phyloP scores from a whole-genome alignment of 1,140 invertebrate genomes.

The Pristionchus pacificus region DNA sequence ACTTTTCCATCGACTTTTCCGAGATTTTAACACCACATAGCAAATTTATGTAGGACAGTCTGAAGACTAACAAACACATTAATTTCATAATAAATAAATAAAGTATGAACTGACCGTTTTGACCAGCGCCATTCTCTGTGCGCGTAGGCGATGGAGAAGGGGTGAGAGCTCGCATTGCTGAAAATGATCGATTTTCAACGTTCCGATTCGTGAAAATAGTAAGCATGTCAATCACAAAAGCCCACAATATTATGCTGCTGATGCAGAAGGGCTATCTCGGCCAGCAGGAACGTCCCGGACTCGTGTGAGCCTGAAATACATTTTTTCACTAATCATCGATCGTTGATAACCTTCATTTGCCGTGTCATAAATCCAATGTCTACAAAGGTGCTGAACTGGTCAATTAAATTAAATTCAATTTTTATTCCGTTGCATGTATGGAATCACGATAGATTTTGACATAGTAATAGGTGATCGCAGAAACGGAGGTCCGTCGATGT shows the following conservation, averaged over 20 bases:
- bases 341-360: too few species aligned
- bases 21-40: too few species aligned
- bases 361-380: too few species aligned
- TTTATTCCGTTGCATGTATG: too few species aligned
- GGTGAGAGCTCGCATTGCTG: not conserved
- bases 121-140: not conserved
- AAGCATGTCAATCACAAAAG: not conserved
- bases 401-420: too few species aligned
- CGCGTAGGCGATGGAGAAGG: not conserved
- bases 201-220: not conserved
- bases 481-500: not conserved
- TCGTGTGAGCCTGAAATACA: not conserved
- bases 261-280: not conserved
- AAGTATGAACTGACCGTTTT: not conserved
- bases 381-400: too few species aligned
- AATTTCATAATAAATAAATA: not conserved
- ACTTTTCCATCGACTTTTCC: not conserved
- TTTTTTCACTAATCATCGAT: too few species aligned
- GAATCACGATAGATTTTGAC: not conserved
- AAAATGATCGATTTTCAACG: not conserved
- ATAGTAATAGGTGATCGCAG: not conserved
- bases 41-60: too few species aligned
- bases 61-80: not conserved
- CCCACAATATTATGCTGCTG: not conserved
- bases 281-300: not conserved